Evolutionary conservation across 2,113 vertebrate genomes (phyloP), one percentile per base, ranked within the genome.

Genomic region (Ammospiza nelsoni): DNA sequence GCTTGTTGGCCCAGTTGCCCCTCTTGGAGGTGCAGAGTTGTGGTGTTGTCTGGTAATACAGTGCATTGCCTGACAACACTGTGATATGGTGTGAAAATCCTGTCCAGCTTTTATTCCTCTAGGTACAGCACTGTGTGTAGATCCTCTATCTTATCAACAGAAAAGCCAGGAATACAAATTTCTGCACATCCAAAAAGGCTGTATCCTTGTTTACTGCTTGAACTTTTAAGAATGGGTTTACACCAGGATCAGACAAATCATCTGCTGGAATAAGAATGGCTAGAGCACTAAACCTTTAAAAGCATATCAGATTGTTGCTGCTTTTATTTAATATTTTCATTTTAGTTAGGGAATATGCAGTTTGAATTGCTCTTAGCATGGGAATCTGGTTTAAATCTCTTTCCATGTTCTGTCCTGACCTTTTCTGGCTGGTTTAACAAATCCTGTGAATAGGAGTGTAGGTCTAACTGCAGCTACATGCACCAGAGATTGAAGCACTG

Each of bases 321-420:
- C 63, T 90, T 84, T 89, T 84, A 51, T 88, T 90, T 76, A 54
- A 9, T 84, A 49, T 75, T 94, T 94, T 61, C 23, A 59, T 83
- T 90, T 83, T 39, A 63, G 29, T 33, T 89, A 48, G 21, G 29
- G 35, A 94, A 48, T 82, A 65, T 24, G 31, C 3, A 3, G 23
- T 87, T 95, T 69, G 78, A 85, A 59, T 92, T 79, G 61, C 33
- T 85, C 2, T 49, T 84, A 76, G 24, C 14, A 6, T 65, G 62
- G 31, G 21, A 62, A 52, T 79, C 52, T 85, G 55, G 21, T 92
- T 66, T 91, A 49, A 94, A 80, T 88, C 28, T 66, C 1, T 89
- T 82, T 89, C 46, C 21, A 1, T 58, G 18, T 79, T 91, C 58
- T 87, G n/a, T 73, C 41, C 35, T 87, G 73, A 82, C 66, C 66